A percentile compares a stretch with the other conserved stretches of the same genome.
phyloP scores from a whole-genome alignment of 92 coral and sea anemone species.

The Epizoanthus fatuus region DNA sequence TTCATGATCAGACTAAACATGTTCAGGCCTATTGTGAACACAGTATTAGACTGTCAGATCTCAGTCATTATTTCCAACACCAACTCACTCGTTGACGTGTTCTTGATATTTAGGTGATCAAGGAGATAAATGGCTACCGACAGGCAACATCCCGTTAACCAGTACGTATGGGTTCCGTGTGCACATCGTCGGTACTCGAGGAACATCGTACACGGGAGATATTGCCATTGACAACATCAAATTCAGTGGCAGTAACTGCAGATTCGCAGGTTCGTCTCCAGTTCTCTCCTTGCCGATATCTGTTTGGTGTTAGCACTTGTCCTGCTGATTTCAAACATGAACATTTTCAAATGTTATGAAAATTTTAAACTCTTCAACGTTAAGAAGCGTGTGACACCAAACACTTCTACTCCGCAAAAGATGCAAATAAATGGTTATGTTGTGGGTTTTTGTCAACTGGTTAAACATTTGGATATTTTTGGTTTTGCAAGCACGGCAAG shows the following conservation, averaged over 20 bases:
- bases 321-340: no score
- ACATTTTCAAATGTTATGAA: no score
- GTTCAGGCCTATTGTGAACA: no score
- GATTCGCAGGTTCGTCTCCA: constrained; percentile 21
- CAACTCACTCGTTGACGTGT: neutral
- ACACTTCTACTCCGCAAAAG: no score
- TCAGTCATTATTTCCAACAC: neutral
- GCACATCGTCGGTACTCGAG: constrained; percentile 86
- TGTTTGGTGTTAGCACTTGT: neutral
- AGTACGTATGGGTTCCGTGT: constrained; percentile 90
- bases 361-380: no score
- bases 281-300: neutral
- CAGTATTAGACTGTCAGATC: neutral
- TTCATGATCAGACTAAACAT: no score
- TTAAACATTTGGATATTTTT: no score
- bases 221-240: constrained; percentile 40
- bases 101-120: constrained; percentile 52
- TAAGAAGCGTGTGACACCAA: no score
- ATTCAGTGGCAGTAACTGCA: constrained; percentile 29
- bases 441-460: no score
- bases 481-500: no score
- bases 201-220: constrained; percentile 77
- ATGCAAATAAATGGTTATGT: no score
- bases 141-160: constrained; percentile 53
- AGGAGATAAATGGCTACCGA: constrained; percentile 64